These are phyloP conservation scores for Venustaconcha ellipsiformis DNA, from an alignment of 1,140 invertebrate genomes.

Conservation along the genomic window DNA sequence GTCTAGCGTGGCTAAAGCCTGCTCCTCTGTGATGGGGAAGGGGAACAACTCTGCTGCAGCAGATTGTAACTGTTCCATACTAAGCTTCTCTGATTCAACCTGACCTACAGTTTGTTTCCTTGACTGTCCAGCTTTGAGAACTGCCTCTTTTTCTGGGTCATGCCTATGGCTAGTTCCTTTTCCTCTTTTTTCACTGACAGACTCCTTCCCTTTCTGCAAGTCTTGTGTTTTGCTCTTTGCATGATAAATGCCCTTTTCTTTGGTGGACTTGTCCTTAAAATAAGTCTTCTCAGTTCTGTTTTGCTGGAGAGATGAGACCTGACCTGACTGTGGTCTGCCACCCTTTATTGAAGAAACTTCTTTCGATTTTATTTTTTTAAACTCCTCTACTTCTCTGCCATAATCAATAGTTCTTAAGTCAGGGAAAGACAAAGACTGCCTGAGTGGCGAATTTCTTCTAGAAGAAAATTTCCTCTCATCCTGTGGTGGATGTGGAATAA, in stretches of 20 bases:
- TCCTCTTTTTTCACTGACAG: background rate
- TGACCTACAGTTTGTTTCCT: background rate
- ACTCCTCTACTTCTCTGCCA: constrained; percentile 10
- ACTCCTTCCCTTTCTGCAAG: constrained; percentile 7
- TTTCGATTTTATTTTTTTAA: constrained; percentile 11
- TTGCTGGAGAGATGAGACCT: background rate
- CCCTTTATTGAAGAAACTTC: constrained; percentile 24
- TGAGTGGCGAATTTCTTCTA: constrained; percentile 2
- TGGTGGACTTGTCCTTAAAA: background rate
- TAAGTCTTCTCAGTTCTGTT: background rate
- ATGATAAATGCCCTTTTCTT: too few species aligned
- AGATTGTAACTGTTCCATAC: constrained; percentile 27
- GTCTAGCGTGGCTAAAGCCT: constrained; percentile 42
- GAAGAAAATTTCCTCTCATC: too few species aligned
- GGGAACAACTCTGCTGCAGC: constrained; percentile 30
- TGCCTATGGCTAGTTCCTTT: background rate
- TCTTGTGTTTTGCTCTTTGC: background rate
- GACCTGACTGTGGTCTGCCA: constrained; percentile 19
- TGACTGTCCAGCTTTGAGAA: constrained; percentile 6
- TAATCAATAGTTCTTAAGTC: constrained; percentile 29
- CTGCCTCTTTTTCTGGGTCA: constrained; percentile 10
- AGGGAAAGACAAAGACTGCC: constrained; percentile 30
- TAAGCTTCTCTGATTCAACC: constrained; percentile 2
- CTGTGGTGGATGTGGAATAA: constrained; percentile 24
- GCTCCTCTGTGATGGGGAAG: constrained; percentile 31